Conservation (phyloP, 2,797 vertebrate genomes). For the Alosa sapidissima region DNA sequence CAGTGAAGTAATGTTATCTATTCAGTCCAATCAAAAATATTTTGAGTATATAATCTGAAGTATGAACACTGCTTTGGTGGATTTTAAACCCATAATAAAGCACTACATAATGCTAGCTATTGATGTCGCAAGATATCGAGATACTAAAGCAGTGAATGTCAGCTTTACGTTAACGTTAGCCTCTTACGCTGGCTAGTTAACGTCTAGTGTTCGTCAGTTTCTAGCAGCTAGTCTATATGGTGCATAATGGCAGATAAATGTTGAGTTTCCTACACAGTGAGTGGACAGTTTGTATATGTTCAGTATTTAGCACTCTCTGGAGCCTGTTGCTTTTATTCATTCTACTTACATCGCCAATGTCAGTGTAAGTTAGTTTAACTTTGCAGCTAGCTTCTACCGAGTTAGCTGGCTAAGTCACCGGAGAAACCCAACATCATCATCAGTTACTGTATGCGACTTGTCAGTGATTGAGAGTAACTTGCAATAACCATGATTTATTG, state of each 20-base stretch:
- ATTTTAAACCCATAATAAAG: background rate
- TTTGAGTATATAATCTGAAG: background rate
- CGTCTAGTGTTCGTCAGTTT: background rate
- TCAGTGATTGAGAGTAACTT: background rate
- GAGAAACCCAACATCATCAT: background rate
- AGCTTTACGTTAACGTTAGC: conserved; percentile 12
- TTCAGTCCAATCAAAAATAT: too few relatives aligned
- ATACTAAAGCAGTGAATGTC: background rate
- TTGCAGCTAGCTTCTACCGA: background rate
- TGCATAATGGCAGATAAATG: background rate
- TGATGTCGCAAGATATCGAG: background rate
- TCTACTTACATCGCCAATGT: background rate
- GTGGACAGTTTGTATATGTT: background rate
- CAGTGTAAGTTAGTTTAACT: background rate
- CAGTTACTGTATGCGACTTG: background rate
- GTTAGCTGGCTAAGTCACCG: background rate
- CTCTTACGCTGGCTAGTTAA: background rate
- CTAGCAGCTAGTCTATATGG: background rate
- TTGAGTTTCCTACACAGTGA: background rate
- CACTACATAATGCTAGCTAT: background rate
- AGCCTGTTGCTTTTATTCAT: background rate
- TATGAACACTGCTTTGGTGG: background rate
- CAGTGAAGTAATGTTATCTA: background rate
- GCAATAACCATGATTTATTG: too few relatives aligned
- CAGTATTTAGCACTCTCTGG: background rate